Base-by-base conservation (phyloP, 1,140 invertebrate genomes). In the Phymastichus coffea region DNA sequence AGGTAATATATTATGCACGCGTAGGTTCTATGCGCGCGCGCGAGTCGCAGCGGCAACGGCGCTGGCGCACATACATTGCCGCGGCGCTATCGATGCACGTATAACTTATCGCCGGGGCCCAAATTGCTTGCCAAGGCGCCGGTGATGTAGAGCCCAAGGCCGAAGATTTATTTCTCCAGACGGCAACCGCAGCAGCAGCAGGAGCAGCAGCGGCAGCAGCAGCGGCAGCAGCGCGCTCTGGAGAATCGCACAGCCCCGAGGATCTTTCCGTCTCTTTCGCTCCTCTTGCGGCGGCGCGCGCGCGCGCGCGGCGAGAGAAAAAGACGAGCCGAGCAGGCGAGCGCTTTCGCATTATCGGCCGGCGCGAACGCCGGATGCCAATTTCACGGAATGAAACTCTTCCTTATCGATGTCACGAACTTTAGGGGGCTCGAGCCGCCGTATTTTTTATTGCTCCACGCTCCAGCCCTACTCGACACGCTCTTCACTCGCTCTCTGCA, bases 21-120 rank as follows among this genome's bases (percentile, higher is more conserved):
- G 64, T 65, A 69, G 60, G 28, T 28, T 19, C 15, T n/a, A 26
- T 26, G 37, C 30, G 51, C 22, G 17, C 44, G 57, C 58, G 54
- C 40, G 55, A 33, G 28, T 33, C 6, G 28, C 28, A 33, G 28
- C 28, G 12, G 28, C 28, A 33, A 33, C n/a, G n/a, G n/a, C n/a
- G n/a, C n/a, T n/a, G n/a, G n/a, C n/a, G n/a, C n/a, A n/a, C n/a
- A n/a, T n/a, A n/a, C n/a, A n/a, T n/a, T n/a, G n/a, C n/a, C n/a
- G n/a, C 12, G 28, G 19, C 43, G n/a, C 70, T 77, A 78, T 78
- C 73, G 76, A 77, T 76, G 75, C 73, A 71, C 70, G 75, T 78
- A 78, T 78, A 74, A 78, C 72, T 78, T 77, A 78, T 78, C 75
- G 73, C 60, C 71, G 60, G 69, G 70, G 69, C 74, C 75, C 72